Conservation (phyloP, 2,888 invertebrate genomes). For the Temnothorax unifasciatus region DNA sequence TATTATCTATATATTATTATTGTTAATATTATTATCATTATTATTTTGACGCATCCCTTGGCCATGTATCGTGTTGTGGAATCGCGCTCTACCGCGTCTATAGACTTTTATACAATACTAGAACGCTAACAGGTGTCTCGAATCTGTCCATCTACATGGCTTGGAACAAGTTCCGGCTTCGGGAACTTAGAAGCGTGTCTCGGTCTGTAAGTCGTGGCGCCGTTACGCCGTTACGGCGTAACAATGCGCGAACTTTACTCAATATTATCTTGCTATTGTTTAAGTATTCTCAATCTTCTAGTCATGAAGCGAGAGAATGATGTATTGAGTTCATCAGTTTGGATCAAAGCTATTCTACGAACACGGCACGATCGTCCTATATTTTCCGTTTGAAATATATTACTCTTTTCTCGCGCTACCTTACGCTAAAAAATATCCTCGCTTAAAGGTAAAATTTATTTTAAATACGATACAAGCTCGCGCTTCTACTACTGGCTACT, state of each 20-base stretch:
- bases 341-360: not conserved
- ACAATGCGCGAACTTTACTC: constrained; percentile 38
- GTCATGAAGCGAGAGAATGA: not conserved
- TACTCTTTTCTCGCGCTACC: not conserved
- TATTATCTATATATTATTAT: constrained; percentile 8
- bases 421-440: constrained; percentile 1
- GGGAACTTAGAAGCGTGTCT: constrained; percentile 14
- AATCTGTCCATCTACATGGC: not conserved
- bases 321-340: constrained; percentile 18
- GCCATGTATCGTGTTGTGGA: not conserved
- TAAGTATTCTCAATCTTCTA: constrained; percentile 33
- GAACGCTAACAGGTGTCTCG: too few species aligned
- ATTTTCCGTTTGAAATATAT: constrained; percentile 8
- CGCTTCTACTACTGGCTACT: too few species aligned
- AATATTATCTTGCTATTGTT: constrained; percentile 45
- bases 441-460: not conserved
- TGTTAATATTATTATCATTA: not conserved
- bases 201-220: constrained; percentile 23
- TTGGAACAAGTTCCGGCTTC: not conserved
- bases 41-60: not conserved
- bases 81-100: not conserved
- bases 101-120: too few species aligned
- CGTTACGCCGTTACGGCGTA: not conserved
- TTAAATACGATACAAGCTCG: not conserved
- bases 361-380: not conserved